phyloP scores from a whole-genome alignment of 2,888 invertebrate species.

The Drosophila multiciliata region DNA sequence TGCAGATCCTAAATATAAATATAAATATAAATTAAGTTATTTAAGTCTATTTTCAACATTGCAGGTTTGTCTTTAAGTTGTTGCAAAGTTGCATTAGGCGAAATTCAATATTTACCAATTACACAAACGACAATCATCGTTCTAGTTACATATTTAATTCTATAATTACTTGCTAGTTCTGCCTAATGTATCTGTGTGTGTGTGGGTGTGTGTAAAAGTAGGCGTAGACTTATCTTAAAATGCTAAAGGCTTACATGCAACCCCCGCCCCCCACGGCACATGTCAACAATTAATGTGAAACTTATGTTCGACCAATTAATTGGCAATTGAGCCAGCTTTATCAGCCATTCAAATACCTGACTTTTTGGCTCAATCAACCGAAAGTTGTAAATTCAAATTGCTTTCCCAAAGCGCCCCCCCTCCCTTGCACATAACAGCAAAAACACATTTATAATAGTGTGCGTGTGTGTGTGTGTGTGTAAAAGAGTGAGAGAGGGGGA shows the following conservation, averaged over 20 bases:
- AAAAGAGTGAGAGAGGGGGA: background rate
- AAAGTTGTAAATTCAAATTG: slow-evolving; percentile 76
- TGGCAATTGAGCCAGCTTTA: slow-evolving; percentile 30
- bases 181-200: background rate
- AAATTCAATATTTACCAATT: background rate
- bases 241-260: background rate
- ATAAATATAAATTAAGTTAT: no score
- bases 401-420: slow-evolving; percentile 23
- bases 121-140: background rate
- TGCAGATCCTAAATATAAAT: background rate
- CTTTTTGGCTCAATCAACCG: slow-evolving; percentile 64
- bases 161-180: background rate
- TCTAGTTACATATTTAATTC: background rate
- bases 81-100: background rate
- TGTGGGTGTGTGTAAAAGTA: background rate
- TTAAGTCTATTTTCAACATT: background rate
- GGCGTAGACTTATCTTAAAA: slow-evolving; percentile 6
- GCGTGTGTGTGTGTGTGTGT: background rate
- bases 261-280: background rate
- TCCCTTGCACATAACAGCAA: background rate
- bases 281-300: slow-evolving; percentile 34
- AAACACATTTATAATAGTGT: slow-evolving; percentile 1
- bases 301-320: slow-evolving; percentile 33
- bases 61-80: background rate
- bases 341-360: slow-evolving; percentile 16